Evolutionary conservation across 2,113 vertebrate genomes (phyloP), one percentile per base, ranked within the genome.

Genomic region (Notechis scutatus): DNA sequence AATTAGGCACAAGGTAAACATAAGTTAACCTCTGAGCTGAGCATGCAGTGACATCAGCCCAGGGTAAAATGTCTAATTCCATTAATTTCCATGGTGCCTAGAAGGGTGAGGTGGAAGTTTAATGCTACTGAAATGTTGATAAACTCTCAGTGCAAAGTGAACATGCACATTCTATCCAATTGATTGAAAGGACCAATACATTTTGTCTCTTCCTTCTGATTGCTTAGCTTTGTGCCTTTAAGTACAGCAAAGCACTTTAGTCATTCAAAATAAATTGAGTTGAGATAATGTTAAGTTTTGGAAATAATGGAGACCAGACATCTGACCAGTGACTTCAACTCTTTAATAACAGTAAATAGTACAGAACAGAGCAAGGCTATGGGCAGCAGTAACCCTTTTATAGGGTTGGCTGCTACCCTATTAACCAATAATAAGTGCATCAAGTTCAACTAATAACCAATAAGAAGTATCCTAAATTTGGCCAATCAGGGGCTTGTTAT

Each of bases 161-260:
- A 93, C 91, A 89, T 3, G 3, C 20, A 94, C 45, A 11, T 89
- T 52, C 74, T 39, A 45, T 5, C 24, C 29, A 90, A 86, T 9
- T 50, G 88, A 90, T 15, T 90, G 74, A 61, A 90, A 61, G 85
- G 29, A 21, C 64, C 87, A 89, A 85, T 26, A 89, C 59, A 81
- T 0, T 26, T 21, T 93, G 47, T 15, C 59, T 91, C 86, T 29
- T 24, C 0, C 11, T 59, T n/a, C 56, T 2, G 2, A 47, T 92
- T 92, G 87, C 94, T 94, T 93, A 94, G 5, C 1, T 91, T 93
- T 91, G 45, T 56, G 34, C 81, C 91, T 59, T 54, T 92, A 89
- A 57, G 85, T 1, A 92, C 5, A 55, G 11, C 11, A 23, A 14
- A 89, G 8, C 24, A 85, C 10, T 18, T 87, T 29, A 57, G 39